Percentiles rank a stretch among this genome's conserved stretches.
Conservation (phyloP, 2,888 invertebrate species). For the Leucoma salicis region DNA sequence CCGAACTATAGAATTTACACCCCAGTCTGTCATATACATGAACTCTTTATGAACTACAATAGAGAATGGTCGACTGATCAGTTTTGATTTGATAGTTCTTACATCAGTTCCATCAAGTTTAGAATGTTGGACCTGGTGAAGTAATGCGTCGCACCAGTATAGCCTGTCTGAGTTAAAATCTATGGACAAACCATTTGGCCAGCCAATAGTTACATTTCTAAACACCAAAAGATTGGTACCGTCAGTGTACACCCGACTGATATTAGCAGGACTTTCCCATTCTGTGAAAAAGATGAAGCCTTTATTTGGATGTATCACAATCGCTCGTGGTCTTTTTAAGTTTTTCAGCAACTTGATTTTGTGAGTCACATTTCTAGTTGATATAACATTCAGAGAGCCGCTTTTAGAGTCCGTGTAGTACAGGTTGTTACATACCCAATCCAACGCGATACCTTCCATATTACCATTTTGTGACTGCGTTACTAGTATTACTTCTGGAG, state of each 20-base stretch:
- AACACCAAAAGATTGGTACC: constrained; percentile 94
- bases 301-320: constrained; percentile 97
- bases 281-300: constrained; percentile 97
- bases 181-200: constrained; percentile 98
- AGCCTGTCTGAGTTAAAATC: constrained; percentile 93
- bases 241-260: constrained; percentile 95
- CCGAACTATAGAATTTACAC: constrained; percentile 95
- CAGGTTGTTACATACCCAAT: constrained; percentile 97
- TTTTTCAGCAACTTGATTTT: constrained; percentile 92
- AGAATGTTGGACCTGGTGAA: constrained; percentile 97
- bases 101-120: constrained; percentile 95
- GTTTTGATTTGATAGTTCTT: constrained; percentile 91
- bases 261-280: constrained; percentile 98
- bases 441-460: constrained; percentile 96
- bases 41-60: constrained; percentile 94
- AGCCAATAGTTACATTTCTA: constrained; percentile 94
- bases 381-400: constrained; percentile 96
- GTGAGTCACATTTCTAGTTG: constrained; percentile 92
- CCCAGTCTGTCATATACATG: constrained; percentile 99
- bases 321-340: constrained; percentile 95
- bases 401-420: constrained; percentile 97
- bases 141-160: constrained; percentile 98
- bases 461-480: constrained; percentile 99
- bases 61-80: constrained; percentile 95
- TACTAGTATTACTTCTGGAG: constrained; percentile 93